phyloP scores from a whole-genome alignment of 2,113 vertebrate genomes.

The mouse (Mus musculus) region DNA sequence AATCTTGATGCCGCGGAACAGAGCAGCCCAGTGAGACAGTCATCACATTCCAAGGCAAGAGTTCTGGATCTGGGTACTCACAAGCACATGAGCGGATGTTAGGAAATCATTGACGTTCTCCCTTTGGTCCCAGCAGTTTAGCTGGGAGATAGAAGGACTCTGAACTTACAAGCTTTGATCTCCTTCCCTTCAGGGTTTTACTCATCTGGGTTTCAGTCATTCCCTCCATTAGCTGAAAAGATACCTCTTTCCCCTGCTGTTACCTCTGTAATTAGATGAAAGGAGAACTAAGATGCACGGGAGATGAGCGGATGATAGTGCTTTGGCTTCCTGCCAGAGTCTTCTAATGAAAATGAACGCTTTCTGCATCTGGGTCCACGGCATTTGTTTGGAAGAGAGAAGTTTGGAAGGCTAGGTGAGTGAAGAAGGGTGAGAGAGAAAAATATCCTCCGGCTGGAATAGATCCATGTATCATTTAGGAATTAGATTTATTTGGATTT shows the following conservation, averaged over 20 bases:
- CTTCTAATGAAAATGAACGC: slow-evolving; percentile 32
- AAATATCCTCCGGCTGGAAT: not conserved
- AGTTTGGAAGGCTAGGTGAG: not conserved
- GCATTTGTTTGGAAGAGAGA: not conserved
- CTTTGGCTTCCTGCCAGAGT: slow-evolving; percentile 9
- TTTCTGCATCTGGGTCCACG: not conserved
- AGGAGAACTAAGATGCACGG: not conserved
- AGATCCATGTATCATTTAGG: not conserved
- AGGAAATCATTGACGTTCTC: not conserved
- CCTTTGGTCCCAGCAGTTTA: not conserved
- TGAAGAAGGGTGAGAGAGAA: not conserved
- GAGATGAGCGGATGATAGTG: not conserved
- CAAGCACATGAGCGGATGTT: no score
- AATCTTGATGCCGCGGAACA: not conserved
- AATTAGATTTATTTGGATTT: slow-evolving; percentile 15
- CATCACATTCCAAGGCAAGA: not conserved
- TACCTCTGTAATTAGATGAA: not conserved
- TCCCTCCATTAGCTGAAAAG: not conserved
- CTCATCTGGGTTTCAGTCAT: not conserved
- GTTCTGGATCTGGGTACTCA: not conserved
- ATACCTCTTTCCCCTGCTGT: not conserved
- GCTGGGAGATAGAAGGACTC: not conserved
- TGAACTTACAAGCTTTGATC: not conserved
- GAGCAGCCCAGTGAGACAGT: not conserved
- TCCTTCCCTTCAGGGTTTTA: not conserved